Evolutionary conservation across 2,113 vertebrate species (phyloP).

Genomic region (Sebastes schlegelii): DNA sequence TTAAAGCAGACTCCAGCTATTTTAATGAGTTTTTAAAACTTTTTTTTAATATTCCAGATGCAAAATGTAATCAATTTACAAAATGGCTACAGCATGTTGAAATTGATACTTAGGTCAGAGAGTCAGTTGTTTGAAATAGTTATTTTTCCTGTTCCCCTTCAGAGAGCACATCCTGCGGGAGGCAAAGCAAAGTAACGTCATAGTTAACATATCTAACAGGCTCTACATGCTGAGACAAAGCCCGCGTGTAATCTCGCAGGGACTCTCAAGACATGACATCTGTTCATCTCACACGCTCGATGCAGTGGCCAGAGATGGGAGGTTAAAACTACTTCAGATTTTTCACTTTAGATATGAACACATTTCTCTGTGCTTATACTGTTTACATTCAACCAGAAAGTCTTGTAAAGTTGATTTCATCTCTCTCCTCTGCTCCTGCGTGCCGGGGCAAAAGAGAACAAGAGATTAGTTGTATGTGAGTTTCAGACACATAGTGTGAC

Average conservation of each 20-base stretch:
- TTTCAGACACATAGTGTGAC: neutral
- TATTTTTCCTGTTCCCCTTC: neutral
- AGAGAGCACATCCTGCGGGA: constrained; percentile 30
- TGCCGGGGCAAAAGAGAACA: neutral
- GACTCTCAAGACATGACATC: constrained; percentile 54
- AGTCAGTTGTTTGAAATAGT: constrained; percentile 1
- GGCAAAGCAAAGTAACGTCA: constrained; percentile 6
- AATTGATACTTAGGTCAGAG: neutral
- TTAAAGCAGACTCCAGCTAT: neutral
- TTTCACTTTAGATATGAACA: constrained; percentile 25
- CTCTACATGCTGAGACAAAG: constrained; percentile 68
- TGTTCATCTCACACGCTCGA: constrained; percentile 45
- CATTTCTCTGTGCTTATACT: neutral
- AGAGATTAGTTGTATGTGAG: neutral
- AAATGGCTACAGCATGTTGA: neutral
- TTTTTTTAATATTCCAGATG: neutral
- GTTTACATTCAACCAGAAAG: constrained; percentile 31
- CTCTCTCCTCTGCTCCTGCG: neutral
- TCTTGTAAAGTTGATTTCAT: constrained; percentile 19
- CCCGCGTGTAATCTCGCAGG: constrained; percentile 48
- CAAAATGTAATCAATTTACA: neutral
- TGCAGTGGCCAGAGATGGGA: constrained; percentile 45
- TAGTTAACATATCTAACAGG: constrained; percentile 33
- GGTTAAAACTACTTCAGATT: constrained; percentile 29
- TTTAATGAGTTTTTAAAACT: neutral